phyloP scores from a whole-genome alignment of 2,797 vertebrate species.

The Anguilla megastoma region DNA sequence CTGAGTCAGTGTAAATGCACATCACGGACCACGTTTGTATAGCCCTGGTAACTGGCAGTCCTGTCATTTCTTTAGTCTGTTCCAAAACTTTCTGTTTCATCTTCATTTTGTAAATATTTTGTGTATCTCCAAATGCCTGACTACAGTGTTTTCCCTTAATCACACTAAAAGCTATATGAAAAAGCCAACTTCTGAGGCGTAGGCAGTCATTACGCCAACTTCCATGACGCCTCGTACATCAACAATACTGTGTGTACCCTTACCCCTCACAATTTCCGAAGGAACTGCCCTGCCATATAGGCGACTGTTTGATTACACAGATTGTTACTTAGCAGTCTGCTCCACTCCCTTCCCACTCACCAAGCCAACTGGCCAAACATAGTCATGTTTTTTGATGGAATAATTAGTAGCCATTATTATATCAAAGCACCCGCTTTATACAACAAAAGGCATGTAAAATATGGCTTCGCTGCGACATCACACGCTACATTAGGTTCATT shows the following conservation, averaged over 20 bases:
- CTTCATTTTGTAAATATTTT: not conserved
- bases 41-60: not conserved
- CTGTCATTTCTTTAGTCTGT: not conserved
- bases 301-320: slow-evolving; percentile 53
- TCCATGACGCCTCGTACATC: not conserved
- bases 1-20: too few species aligned
- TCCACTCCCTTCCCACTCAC: slow-evolving; percentile 24
- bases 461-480: not conserved
- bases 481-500: not conserved
- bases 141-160: not conserved
- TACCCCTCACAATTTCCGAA: not conserved
- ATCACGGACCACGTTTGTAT: too few species aligned
- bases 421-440: not conserved
- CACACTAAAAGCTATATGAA: not conserved
- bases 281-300: slow-evolving; percentile 31
- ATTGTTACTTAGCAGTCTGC: slow-evolving; percentile 55
- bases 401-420: not conserved
- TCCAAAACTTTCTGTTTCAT: not conserved
- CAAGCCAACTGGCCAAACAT: slow-evolving; percentile 16
- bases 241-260: not conserved
- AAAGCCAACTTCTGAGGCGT: not conserved
- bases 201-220: not conserved
- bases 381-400: slow-evolving; percentile 7
- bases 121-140: not conserved
- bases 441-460: not conserved